A percentile compares a stretch with the other conserved stretches of the same genome.
Evolutionary conservation across 2,797 vertebrate genomes (phyloP).

Genomic region (Microctenopoma steveboyesi): DNA sequence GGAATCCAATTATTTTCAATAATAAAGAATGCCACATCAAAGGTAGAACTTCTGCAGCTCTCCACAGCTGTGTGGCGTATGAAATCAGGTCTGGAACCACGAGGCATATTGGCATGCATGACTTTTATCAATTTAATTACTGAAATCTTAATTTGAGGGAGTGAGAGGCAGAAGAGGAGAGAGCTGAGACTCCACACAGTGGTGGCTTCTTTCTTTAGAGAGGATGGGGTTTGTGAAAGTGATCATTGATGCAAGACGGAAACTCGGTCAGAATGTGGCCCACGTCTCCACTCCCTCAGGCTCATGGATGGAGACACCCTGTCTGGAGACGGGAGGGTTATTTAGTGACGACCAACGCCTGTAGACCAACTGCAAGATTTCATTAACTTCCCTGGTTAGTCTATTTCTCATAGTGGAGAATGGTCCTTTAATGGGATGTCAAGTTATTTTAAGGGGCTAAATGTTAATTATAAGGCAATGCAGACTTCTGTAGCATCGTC

Average conservation of each 20-base stretch:
- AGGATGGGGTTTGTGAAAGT: conserved; percentile 64
- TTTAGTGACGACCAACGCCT: conserved; percentile 58
- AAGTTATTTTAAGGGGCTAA: conserved; percentile 68
- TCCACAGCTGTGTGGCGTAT: conserved; percentile 72
- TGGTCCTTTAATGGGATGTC: conserved; percentile 61
- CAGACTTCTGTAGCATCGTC: conserved; percentile 61
- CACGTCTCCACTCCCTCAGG: conserved; percentile 61
- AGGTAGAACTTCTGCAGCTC: conserved; percentile 81
- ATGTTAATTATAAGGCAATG: conserved; percentile 73
- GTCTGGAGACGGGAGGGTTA: conserved; percentile 69
- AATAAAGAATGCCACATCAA: conserved; percentile 85
- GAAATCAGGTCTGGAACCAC: conserved; percentile 82
- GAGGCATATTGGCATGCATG: conserved; percentile 77
- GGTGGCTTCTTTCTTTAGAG: conserved; percentile 52
- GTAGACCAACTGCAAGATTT: conserved; percentile 69
- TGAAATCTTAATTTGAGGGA: conserved; percentile 82
- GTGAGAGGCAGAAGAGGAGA: conserved; percentile 54
- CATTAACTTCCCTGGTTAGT: conserved; percentile 73
- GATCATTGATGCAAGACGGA: conserved; percentile 65
- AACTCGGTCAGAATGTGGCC: conserved; percentile 61
- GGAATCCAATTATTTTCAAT: conserved; percentile 85
- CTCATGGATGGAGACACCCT: conserved; percentile 50
- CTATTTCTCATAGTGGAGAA: conserved; percentile 66
- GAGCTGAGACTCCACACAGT: conserved; percentile 54
- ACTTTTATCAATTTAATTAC: conserved; percentile 87